Evolutionary conservation across 2,113 vertebrate genomes (phyloP), one percentile per base, ranked within the genome.

Genomic region (Carassius gibelio): DNA sequence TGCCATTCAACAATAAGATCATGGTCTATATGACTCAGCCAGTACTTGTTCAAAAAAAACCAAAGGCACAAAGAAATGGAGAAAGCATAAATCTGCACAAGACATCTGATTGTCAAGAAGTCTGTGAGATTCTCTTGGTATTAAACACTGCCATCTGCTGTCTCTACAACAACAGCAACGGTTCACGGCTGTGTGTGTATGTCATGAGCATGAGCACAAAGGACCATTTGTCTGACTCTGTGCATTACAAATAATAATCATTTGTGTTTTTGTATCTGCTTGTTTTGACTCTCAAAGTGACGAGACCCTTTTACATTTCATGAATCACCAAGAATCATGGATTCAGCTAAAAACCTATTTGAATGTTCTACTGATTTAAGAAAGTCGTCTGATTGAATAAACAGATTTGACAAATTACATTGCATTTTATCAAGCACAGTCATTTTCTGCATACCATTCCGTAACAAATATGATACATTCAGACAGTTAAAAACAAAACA

Each of bases 61-160:
- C 45, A 69, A 69, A 82, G 2, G 61, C 23, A 82, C 62, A 34
- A 36, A 69, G 62, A 69, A n/a, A 15, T 55, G 26, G 6, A n/a
- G 23, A 81, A 75, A 72, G 21, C 19, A 68, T 17, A 59, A 3
- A 55, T 9, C 45, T n/a, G 34, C 38, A 36, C 30, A n/a, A 62
- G 19, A 55, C 42, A 82, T 59, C 48, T 21, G 34, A 81, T n/a
- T 59, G 52, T n/a, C 61, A 52, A 8, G 15, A 48, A 45, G 62
- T 30, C 10, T 78, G 19, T 52, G 34, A 36, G 14, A n/a, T 50
- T 76, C 48, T 48, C 8, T 9, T 50, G 69, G 30, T 82, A 61
- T 36, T 85, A 36, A 74, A 88, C 30, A 88, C 61, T 82, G 83
- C 87, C 87, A 61, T 75, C 87, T 88, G 64, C 21, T 82, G 87